Evolutionary conservation across 2,113 vertebrate species (phyloP).

Genomic region (Neotragus moschatus): DNA sequence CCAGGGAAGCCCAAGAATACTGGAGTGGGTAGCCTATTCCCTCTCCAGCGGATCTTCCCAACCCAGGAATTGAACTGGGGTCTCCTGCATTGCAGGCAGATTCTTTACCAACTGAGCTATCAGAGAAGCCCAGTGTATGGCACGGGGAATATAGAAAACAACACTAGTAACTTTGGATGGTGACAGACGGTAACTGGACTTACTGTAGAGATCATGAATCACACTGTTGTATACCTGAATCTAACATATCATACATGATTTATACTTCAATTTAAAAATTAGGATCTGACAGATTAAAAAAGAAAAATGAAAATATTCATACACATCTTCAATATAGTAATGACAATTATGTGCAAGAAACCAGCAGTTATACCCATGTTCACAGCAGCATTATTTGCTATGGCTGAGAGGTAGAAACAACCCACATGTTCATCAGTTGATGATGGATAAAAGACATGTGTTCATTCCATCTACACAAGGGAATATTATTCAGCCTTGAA

Average conservation of each 20-base stretch:
- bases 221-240: background rate
- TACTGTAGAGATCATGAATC: background rate
- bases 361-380: background rate
- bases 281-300: background rate
- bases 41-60: background rate
- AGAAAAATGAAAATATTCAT: background rate
- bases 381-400: background rate
- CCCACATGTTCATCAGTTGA: background rate
- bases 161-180: background rate
- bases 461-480: background rate
- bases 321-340: background rate
- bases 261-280: background rate
- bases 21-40: background rate
- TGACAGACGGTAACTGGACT: background rate
- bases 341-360: background rate
- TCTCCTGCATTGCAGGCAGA: background rate
- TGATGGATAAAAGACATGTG: background rate
- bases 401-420: background rate
- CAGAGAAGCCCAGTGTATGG: background rate
- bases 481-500: background rate
- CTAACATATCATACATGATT: background rate
- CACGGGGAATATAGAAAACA: background rate
- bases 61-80: background rate
- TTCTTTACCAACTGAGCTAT: background rate
- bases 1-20: background rate